phyloP scores from a whole-genome alignment of 1,140 invertebrate genomes.

The Pseudomyrmex gracilis region DNA sequence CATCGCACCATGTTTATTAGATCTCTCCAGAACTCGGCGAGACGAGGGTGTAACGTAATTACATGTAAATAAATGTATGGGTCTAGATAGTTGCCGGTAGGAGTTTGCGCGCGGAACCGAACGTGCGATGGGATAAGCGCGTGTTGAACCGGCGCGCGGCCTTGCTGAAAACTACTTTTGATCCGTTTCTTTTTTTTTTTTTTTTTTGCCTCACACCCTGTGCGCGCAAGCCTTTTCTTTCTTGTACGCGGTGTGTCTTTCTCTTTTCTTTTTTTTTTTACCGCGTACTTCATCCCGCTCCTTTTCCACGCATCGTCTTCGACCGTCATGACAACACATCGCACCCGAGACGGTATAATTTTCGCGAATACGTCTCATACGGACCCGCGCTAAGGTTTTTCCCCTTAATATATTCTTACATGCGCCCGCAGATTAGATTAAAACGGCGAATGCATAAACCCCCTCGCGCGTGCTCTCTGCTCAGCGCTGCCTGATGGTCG shows the following conservation, averaged over 20 bases:
- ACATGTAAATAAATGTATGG: constrained; percentile 81
- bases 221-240: not conserved
- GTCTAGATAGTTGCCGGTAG: constrained; percentile 72
- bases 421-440: constrained; percentile 84
- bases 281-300: too few relatives aligned
- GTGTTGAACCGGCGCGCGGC: constrained; percentile 56
- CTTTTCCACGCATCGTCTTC: not conserved
- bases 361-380: constrained; percentile 77
- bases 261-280: not conserved
- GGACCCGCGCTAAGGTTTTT: constrained; percentile 79
- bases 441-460: constrained; percentile 83
- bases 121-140: constrained; percentile 54
- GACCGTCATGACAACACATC: not conserved
- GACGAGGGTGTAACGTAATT: constrained; percentile 72
- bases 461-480: constrained; percentile 18
- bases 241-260: not conserved
- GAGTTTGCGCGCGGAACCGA: constrained; percentile 54
- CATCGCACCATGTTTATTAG: constrained; percentile 71
- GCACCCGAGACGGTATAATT: constrained; percentile 68
- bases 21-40: constrained; percentile 57
- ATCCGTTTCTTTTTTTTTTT: constrained; percentile 4
- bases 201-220: not conserved
- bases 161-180: not conserved
- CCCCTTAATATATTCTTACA: constrained; percentile 86
- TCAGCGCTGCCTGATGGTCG: constrained; percentile 43